Evolutionary conservation across 1,140 invertebrate genomes (phyloP), one percentile per base, ranked within the genome.

Genomic region (Trypoxylus dichotomus): DNA sequence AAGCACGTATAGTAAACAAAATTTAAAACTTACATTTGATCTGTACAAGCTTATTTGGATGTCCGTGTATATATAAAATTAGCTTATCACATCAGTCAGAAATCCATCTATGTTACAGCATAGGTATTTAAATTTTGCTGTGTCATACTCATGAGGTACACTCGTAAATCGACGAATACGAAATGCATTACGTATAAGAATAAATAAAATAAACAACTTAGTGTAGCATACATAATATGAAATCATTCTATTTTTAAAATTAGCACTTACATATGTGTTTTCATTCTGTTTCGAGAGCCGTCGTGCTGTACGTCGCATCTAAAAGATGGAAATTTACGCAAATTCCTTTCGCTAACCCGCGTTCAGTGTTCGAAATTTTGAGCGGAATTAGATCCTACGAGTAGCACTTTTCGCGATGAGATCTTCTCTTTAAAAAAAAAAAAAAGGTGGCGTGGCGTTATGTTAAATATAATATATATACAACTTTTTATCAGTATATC

Each of bases 401-500:
- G n/a, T n/a, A 7, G 32, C 32, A 37, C 32, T 37, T 2, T 8
- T 37, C 32, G 32, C 47, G 47, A n/a, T 21, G 47, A 43, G 42
- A 37, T 37, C 32, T 37, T 37, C 32, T 37, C 10, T 37, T n/a
- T n/a, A n/a, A n/a, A n/a, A 58, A 58, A 58, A 58, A 58, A 58
- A 58, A 58, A 58, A 58, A 58, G 47, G 47, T 58, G 47, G 15
- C 21, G 47, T 58, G 15, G 21, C 21, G 21, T 19, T 13, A 19
- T 58, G 15, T 19, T 58, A 58, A 58, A 21, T 58, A 58, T 21
- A 63, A 63, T 24, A 63, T 63, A 63, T 63, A 58, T 58, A 58
- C n/a, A 63, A 73, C 71, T 21, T 37, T 73, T 73, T 73, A 73
- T 73, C 71, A 73, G 71, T 73, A n/a, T 73, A 73, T 73, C 71